A percentile compares a stretch with the other conserved stretches of the same genome.
phyloP scores from a whole-genome alignment of 2,797 vertebrate species.

The Kryptolebias ocellatus region DNA sequence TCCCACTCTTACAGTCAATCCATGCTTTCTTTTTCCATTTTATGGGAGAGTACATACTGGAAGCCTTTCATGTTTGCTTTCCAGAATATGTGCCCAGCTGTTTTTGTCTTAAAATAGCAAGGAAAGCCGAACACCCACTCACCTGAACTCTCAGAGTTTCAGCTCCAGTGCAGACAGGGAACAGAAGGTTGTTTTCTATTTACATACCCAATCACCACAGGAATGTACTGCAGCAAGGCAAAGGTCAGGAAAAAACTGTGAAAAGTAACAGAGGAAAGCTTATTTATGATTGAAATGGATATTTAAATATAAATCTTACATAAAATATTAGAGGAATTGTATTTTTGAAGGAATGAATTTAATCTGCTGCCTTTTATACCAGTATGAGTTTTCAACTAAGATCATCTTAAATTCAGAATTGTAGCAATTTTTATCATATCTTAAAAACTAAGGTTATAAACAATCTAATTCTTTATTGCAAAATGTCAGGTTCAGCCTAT shows the following conservation, averaged over 20 bases:
- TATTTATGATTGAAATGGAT: neutral
- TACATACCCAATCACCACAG: constrained; percentile 55
- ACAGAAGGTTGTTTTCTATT: constrained; percentile 53
- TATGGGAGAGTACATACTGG: constrained; percentile 21
- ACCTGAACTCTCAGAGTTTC: constrained; percentile 45
- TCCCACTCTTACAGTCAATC: too few species aligned
- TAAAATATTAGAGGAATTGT: too few species aligned
- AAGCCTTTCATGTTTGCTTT: constrained; percentile 29
- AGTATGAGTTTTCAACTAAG: too few species aligned
- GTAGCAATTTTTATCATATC: too few species aligned
- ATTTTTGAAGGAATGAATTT: too few species aligned
- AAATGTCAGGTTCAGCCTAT: too few species aligned
- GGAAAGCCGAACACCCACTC: constrained; percentile 22
- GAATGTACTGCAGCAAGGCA: constrained; percentile 39
- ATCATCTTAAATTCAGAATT: too few species aligned
- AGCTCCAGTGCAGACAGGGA: constrained; percentile 20
- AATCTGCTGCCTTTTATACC: too few species aligned
- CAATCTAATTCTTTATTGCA: too few species aligned
- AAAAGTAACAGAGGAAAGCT: constrained; percentile 21
- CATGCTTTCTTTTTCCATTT: neutral
- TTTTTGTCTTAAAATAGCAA: constrained; percentile 57
- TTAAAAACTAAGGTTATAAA: too few species aligned
- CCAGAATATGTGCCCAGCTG: constrained; percentile 43
- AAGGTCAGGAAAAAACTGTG: constrained; percentile 48
- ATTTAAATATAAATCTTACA: too few species aligned